phyloP scores from a whole-genome alignment of 1,140 invertebrate genomes.

The Aphelenchoides besseyi region DNA sequence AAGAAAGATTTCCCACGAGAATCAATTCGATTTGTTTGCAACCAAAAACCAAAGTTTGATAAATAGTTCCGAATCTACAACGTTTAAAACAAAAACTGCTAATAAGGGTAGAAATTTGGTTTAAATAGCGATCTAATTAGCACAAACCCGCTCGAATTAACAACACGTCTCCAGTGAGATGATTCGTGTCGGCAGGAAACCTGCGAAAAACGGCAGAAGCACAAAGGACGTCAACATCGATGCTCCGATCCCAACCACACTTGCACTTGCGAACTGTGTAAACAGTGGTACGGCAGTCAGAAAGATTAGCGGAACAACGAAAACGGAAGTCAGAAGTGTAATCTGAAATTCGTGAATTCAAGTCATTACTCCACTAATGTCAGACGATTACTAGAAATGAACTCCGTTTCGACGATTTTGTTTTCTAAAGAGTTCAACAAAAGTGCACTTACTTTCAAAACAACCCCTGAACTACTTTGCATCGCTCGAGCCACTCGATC shows the following conservation, averaged over 20 bases:
- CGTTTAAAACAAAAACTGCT: neutral
- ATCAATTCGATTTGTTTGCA: too few species aligned
- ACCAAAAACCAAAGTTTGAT: too few species aligned
- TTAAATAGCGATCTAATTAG: neutral
- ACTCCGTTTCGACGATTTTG: neutral
- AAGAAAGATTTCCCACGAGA: too few species aligned
- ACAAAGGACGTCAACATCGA: neutral
- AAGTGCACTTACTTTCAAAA: slow-evolving; percentile 7
- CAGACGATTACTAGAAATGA: too few species aligned
- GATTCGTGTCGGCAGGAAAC: slow-evolving; percentile 8
- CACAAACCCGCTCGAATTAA: slow-evolving; percentile 6
- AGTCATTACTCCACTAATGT: neutral
- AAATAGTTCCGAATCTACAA: too few species aligned
- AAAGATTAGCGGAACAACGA: neutral
- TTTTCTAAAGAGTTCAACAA: neutral
- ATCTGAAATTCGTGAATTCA: neutral
- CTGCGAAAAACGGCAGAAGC: slow-evolving; percentile 4
- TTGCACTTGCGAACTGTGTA: neutral
- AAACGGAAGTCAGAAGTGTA: neutral
- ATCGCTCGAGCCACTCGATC: slow-evolving; percentile 5
- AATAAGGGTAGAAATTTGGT: neutral
- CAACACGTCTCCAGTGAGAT: slow-evolving; percentile 10
- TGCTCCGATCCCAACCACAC: neutral
- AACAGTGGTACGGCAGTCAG: slow-evolving; percentile 5
- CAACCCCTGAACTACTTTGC: neutral